Evolutionary conservation across 1,140 invertebrate genomes (phyloP), one percentile per base, ranked within the genome.

Genomic region (Agraylea sexmaculata): DNA sequence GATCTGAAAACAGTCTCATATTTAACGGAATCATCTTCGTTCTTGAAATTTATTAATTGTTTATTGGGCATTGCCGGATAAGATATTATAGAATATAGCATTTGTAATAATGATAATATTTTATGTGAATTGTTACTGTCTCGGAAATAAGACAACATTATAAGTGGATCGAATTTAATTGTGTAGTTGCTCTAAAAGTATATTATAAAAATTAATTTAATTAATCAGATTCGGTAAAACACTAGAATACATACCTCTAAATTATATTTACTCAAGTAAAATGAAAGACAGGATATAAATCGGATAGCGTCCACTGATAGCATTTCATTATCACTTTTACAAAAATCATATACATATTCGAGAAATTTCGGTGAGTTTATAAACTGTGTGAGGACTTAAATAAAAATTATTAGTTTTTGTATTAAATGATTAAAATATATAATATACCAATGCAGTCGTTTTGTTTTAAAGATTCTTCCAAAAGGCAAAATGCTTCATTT

Each of bases 301-400:
- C 40, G 38, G 11, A 41, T 33, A 18, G 47, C 43, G 11, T 42
- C 40, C n/a, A 19, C 37, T 8, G 47, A 49, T 28, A 49, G 16
- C 10, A 10, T 10, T 1, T 25, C 13, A 34, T 45, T 35, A 8
- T 21, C 10, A 20, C 32, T 40, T 28, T 40, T 33, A n/a, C 18
- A 32, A 19, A 43, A 31, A 28, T 43, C 22, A 22, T 49, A 42
- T 15, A 45, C 8, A 12, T 30, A 37, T 37, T 49, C 36, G 8
- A 49, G 11, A 12, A 49, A 41, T 22, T 31, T 16, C 8, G 43
- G 19, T 18, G 37, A 37, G 23, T 37, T 43, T 10, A 46, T 43
- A 25, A 43, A 49, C 18, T 40, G 41, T 10, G 43, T 43, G n/a
- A 49, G 32, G 21, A 49, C 47, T 49, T 20, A 23, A 48, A 45